Conservation (phyloP, 2,797 vertebrate genomes). For the Mormyrus proboscirostris region DNA sequence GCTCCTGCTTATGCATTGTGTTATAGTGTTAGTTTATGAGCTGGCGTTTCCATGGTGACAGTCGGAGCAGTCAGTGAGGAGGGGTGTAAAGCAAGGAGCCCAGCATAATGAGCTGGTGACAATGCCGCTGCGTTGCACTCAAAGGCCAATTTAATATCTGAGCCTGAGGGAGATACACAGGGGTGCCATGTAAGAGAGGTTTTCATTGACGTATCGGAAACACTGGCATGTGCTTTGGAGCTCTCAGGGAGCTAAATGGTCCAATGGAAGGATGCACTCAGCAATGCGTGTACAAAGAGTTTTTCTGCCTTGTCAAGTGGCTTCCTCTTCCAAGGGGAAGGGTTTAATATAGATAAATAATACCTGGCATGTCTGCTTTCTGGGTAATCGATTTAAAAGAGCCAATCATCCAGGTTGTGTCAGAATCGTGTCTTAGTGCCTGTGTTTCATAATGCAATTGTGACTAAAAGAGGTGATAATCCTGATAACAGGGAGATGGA, state of each 20-base stretch:
- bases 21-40: not conserved
- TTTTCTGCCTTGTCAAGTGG: not conserved
- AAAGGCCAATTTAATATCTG: not conserved
- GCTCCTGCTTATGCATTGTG: constrained; percentile 8
- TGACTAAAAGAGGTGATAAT: not conserved
- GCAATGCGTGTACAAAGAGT: not conserved
- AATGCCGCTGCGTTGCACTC: not conserved
- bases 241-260: not conserved
- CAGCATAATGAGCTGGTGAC: not conserved
- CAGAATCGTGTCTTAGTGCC: not conserved
- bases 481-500: not conserved
- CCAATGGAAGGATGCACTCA: not conserved
- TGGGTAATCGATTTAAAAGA: not conserved
- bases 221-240: not conserved
- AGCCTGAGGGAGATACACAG: not conserved
- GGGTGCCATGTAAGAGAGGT: not conserved
- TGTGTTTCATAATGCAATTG: not conserved
- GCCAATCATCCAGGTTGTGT: not conserved
- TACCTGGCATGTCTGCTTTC: not conserved
- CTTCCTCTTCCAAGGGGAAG: not conserved
- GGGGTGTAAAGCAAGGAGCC: not conserved
- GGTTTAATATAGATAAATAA: not conserved
- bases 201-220: not conserved
- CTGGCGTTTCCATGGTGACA: not conserved
- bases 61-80: not conserved